Percentiles rank a stretch among this genome's conserved stretches.
Conservation (phyloP, 1,140 invertebrate species). For the Drosophila arawakana region DNA sequence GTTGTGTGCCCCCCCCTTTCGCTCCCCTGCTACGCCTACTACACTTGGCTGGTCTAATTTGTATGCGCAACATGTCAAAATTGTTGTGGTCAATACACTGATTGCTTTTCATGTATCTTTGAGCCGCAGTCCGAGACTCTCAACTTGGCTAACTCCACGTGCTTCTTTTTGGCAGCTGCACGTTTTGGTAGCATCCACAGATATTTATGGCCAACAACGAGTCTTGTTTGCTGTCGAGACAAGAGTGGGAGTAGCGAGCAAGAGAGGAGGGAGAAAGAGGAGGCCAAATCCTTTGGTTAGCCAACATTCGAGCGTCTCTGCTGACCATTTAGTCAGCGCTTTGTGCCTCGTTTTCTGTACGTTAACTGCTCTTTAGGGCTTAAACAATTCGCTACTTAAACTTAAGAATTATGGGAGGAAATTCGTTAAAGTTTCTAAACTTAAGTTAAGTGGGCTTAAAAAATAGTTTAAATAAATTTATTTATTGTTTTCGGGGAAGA, state of each 20-base stretch:
- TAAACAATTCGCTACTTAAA: conserved; percentile 1
- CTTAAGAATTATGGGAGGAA: too few species aligned
- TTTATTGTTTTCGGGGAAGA: too few species aligned
- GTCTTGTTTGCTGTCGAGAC: background rate
- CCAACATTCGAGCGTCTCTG: background rate
- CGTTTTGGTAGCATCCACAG: conserved; percentile 33
- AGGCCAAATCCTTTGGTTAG: conserved; percentile 29
- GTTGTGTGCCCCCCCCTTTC: background rate
- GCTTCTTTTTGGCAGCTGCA: conserved; percentile 24
- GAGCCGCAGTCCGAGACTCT: conserved; percentile 6
- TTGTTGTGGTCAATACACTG: conserved; percentile 83
- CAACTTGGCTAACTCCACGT: background rate
- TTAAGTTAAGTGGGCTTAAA: too few species aligned
- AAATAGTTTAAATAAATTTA: too few species aligned
- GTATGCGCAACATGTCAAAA: conserved; percentile 84
- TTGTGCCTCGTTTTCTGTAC: conserved; percentile 10
- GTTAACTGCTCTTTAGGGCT: conserved; percentile 25
- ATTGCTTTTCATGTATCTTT: conserved; percentile 81
- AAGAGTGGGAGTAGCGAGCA: too few species aligned
- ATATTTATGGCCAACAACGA: conserved; percentile 38
- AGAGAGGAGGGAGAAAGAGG: background rate
- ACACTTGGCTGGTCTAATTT: conserved; percentile 66
- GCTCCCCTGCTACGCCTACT: too few species aligned
- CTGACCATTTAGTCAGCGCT: conserved; percentile 1
- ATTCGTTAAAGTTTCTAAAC: too few species aligned